Evolutionary conservation across 2,797 vertebrate species (phyloP).

Genomic region (Propithecus deckenii): DNA sequence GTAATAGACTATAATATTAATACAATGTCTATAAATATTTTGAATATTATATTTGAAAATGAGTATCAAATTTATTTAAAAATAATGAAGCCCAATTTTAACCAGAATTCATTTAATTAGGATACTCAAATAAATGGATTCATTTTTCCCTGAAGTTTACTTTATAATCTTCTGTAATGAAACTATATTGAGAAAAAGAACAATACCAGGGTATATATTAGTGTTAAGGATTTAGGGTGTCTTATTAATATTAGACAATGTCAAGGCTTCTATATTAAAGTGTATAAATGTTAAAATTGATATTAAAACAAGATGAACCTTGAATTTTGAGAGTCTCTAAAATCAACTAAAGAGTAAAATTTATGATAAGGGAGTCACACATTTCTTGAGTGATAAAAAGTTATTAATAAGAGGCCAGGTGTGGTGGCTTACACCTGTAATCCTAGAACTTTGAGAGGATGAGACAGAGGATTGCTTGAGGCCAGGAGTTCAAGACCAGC

Average conservation of each 20-base stretch:
- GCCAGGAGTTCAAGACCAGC: neutral
- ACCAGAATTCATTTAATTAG: neutral
- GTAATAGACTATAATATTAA: neutral
- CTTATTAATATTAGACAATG: neutral
- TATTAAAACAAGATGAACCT: neutral
- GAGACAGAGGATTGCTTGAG: neutral
- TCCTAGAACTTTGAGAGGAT: neutral
- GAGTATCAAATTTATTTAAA: neutral
- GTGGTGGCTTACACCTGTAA: neutral
- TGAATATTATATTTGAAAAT: neutral
- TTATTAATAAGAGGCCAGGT: neutral
- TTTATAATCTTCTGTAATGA: neutral
- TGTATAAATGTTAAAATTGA: neutral
- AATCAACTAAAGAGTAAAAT: neutral
- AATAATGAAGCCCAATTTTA: neutral
- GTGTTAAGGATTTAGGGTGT: neutral
- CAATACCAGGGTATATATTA: neutral
- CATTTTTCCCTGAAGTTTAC: neutral
- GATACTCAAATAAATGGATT: neutral
- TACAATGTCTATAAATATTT: neutral
- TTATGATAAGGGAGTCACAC: neutral
- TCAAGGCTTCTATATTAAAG: neutral
- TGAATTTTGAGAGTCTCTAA: neutral
- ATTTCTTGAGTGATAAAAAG: neutral
- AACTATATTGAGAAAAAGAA: neutral